Evolutionary conservation across 2,797 vertebrate species (phyloP).

Genomic region (Sebastes alutus): DNA sequence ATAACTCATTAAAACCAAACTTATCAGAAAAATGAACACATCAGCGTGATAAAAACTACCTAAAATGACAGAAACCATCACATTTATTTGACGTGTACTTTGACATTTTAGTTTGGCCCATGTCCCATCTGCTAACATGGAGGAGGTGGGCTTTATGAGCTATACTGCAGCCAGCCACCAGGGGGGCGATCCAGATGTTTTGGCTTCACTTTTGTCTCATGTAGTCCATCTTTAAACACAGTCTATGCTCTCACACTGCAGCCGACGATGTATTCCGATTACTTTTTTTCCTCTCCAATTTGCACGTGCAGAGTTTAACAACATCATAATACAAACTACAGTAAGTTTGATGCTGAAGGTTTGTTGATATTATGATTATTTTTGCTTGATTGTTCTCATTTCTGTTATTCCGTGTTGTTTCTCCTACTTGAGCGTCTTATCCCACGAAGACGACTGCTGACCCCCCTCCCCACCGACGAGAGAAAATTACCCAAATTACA

Average conservation of each 20-base stretch:
- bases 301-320: conserved; percentile 46
- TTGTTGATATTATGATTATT: conserved; percentile 9
- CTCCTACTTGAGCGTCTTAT: conserved; percentile 1
- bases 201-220: too few species aligned
- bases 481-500: neutral
- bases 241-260: neutral
- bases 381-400: neutral
- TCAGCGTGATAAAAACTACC: too few species aligned
- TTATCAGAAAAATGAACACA: too few species aligned
- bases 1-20: too few species aligned
- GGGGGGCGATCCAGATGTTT: too few species aligned
- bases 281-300: neutral
- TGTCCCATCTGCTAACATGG: too few species aligned
- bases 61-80: too few species aligned
- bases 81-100: too few species aligned
- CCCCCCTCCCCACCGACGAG: neutral
- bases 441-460: neutral
- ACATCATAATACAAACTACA: conserved; percentile 1
- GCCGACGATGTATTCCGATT: neutral
- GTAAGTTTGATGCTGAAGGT: conserved; percentile 10
- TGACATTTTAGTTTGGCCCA: too few species aligned
- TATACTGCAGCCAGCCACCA: too few species aligned
- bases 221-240: too few species aligned
- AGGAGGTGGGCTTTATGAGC: too few species aligned
- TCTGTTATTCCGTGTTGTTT: neutral